Evolutionary conservation across 2,113 vertebrate species (phyloP).

Genomic region (Isurus oxyrinchus): DNA sequence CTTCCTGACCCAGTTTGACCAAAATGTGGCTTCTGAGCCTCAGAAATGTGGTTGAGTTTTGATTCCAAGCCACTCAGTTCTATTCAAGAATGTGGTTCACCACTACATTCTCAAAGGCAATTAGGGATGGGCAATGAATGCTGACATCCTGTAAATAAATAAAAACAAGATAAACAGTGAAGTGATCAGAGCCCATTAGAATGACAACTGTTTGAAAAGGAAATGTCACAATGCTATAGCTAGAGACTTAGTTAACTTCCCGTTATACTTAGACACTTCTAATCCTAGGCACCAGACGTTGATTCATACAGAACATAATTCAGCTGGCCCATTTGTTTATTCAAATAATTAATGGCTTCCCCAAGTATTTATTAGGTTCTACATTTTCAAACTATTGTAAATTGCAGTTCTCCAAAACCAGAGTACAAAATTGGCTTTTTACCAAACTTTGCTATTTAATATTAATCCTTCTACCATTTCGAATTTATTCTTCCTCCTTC

Average conservation of each 20-base stretch:
- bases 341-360: background rate
- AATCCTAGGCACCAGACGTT: background rate
- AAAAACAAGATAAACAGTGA: background rate
- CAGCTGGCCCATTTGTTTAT: background rate
- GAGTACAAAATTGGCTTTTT: background rate
- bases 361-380: background rate
- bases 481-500: too few relatives aligned
- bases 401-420: background rate
- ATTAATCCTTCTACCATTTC: background rate
- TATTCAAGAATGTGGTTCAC: too few relatives aligned
- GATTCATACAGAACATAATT: background rate
- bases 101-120: too few relatives aligned
- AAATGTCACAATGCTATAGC: background rate
- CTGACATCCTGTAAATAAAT: too few relatives aligned
- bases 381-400: background rate
- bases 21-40: too few relatives aligned
- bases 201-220: background rate
- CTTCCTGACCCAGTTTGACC: too few relatives aligned
- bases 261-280: background rate
- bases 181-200: background rate
- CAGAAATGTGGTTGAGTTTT: too few relatives aligned
- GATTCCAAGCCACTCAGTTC: too few relatives aligned
- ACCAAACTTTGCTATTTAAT: background rate
- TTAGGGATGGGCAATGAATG: too few relatives aligned
- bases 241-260: background rate